These are phyloP conservation scores for Hestina assimilis DNA, from an alignment of 1,140 invertebrate genomes.

Conservation along the genomic window DNA sequence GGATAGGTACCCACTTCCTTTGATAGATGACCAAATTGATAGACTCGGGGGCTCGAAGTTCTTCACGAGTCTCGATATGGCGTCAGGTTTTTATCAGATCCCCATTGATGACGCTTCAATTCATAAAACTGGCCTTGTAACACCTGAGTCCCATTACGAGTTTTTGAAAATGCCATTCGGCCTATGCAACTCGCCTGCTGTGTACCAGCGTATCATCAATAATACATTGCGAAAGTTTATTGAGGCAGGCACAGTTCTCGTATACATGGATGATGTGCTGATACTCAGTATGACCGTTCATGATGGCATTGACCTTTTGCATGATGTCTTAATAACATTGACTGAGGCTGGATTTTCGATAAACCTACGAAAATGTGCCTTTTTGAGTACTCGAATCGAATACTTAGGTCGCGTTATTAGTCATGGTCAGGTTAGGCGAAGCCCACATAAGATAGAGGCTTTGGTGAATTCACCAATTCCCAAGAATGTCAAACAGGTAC, in stretches of 20 bases:
- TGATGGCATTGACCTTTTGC: not conserved
- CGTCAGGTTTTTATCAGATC: not conserved
- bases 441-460: too few relatives aligned
- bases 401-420: not conserved
- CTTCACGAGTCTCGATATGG: slow-evolving; percentile 5
- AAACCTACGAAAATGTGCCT: slow-evolving; percentile 11
- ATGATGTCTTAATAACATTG: not conserved
- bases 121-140: slow-evolving; percentile 5
- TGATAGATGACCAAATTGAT: slow-evolving; percentile 38
- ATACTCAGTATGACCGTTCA: not conserved
- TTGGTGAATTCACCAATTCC: too few relatives aligned
- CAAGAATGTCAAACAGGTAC: too few relatives aligned
- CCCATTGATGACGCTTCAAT: not conserved
- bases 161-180: slow-evolving; percentile 44
- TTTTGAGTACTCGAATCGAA: slow-evolving; percentile 6
- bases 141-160: slow-evolving; percentile 21
- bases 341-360: slow-evolving; percentile 13
- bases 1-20: slow-evolving; percentile 50
- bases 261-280: not conserved
- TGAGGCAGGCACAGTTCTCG: not conserved
- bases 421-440: not conserved
- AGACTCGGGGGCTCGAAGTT: slow-evolving; percentile 4
- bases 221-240: slow-evolving; percentile 16
- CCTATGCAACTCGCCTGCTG: slow-evolving; percentile 48
- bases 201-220: not conserved